Evolutionary conservation across 2,888 invertebrate genomes (phyloP).

Genomic region (Ophraella communa): DNA sequence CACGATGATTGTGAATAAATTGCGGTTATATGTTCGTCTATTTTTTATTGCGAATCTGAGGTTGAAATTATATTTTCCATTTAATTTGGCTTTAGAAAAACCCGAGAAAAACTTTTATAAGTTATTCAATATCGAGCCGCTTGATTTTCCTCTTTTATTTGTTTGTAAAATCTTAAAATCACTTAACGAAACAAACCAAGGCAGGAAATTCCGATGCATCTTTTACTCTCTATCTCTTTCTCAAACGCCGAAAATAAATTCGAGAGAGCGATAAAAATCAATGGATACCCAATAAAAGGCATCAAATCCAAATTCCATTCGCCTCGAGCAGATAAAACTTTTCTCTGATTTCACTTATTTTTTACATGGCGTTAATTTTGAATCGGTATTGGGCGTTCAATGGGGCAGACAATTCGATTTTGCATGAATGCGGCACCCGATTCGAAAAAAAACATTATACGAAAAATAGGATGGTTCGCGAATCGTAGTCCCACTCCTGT

Average conservation of each 20-base stretch:
- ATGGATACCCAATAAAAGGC: slow-evolving; percentile 33
- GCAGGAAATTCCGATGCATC: background rate
- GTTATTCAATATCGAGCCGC: too few relatives aligned
- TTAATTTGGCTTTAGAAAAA: too few relatives aligned
- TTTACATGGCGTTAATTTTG: slow-evolving; percentile 37
- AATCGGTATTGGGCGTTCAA: slow-evolving; percentile 24
- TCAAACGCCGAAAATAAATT: slow-evolving; percentile 29
- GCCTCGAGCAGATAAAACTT: slow-evolving; percentile 30
- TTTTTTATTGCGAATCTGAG: too few relatives aligned
- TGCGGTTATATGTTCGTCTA: too few relatives aligned
- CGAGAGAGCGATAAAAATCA: slow-evolving; percentile 33
- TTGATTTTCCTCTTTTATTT: background rate
- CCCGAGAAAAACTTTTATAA: too few relatives aligned
- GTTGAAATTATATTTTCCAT: too few relatives aligned
- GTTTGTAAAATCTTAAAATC: slow-evolving; percentile 1
- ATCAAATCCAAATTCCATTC: slow-evolving; percentile 32
- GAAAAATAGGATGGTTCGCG: slow-evolving; percentile 22
- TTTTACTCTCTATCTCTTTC: background rate
- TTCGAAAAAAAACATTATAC: slow-evolving; percentile 33
- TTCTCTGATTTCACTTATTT: slow-evolving; percentile 34
- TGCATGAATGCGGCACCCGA: slow-evolving; percentile 37
- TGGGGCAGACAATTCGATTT: slow-evolving; percentile 34
- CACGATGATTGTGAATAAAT: too few relatives aligned
- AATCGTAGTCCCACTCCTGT: too few relatives aligned
- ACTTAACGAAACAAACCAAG: slow-evolving; percentile 10